phyloP scores from a whole-genome alignment of 2,113 vertebrate genomes.

The Otus sunia region DNA sequence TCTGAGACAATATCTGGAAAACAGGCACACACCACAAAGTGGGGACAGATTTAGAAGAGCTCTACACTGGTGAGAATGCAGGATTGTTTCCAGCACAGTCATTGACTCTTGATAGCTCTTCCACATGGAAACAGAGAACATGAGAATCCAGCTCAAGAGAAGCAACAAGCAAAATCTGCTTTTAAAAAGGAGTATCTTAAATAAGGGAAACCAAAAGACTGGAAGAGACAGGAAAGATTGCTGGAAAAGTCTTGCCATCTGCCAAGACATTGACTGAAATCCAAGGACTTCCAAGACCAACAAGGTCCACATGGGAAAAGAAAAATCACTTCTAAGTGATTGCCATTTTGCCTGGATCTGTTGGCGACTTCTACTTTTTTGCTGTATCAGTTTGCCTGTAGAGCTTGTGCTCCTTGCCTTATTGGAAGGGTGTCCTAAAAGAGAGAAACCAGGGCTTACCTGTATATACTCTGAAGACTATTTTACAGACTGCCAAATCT shows the following conservation, averaged over 20 bases:
- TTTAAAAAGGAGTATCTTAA: background rate
- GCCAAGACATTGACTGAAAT: background rate
- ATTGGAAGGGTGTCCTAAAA: background rate
- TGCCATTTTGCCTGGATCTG: background rate
- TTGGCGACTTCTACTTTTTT: background rate
- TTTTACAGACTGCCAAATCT: background rate
- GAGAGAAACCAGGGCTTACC: background rate
- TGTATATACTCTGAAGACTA: background rate
- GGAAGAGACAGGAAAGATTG: background rate
- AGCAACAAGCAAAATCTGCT: background rate
- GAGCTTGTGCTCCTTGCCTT: background rate
- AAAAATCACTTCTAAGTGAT: background rate
- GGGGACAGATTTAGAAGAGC: background rate
- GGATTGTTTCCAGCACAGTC: background rate
- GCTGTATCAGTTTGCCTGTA: background rate
- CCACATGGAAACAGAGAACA: background rate
- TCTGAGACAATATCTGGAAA: background rate
- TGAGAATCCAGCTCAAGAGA: background rate
- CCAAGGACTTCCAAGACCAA: background rate
- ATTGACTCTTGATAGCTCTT: background rate
- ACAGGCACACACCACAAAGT: background rate
- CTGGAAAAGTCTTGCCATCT: background rate
- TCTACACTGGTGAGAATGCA: background rate
- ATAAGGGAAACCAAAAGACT: background rate
- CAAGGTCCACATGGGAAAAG: background rate